Base-by-base conservation (phyloP, 2,797 vertebrate species). In the Pipistrellus nathusii region DNA sequence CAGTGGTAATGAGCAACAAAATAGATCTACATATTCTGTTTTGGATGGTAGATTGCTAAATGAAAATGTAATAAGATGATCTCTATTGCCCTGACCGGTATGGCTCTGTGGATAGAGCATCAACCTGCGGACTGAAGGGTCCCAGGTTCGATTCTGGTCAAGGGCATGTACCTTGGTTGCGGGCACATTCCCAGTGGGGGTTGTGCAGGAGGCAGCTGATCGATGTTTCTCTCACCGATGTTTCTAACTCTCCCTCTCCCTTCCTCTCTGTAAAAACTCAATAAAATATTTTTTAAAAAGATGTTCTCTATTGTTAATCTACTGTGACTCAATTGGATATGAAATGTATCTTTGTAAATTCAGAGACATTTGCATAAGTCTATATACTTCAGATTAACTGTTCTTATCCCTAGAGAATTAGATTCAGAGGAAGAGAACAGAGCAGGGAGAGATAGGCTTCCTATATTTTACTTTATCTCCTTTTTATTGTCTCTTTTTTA, bases 1-100 rank as follows among this genome's bases (percentile, higher is more conserved):
- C 72, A 89, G 13, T 88, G 21, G 21, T 68, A 92, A 81, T 93
- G 80, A 78, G 53, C 73, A 88, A 73, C 82, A 35, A 91, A 9
- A n/a, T 68, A 35, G 10, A 14, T 59, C 30, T 66, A 59, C 20
- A 51, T 32, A 72, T 66, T 78, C 30, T 53, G 2, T 35, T 94
- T 92, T 78, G 18, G 6, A 57, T 62, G 35, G n/a, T 46, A 53
- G 92, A 75, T 51, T 78, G 12, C 13, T 92, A 69, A 78, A n/a
- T 71, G 5, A 38, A 85, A 92, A 48, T 7, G 23, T 53, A 53
- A 51, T 20, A 53, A 10, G 41, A 17, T 72, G 48, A 5, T 51
- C 57, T 95, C 8, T 86, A 5, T 38, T 46, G 5, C 44, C 44
- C 44, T 44, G 44, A 44, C 48, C 3, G 48, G 48, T 51, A 17